These are phyloP conservation scores for Spatulosminthurus flaviceps DNA, from an alignment of 2,888 invertebrate species.

Conservation along the genomic window DNA sequence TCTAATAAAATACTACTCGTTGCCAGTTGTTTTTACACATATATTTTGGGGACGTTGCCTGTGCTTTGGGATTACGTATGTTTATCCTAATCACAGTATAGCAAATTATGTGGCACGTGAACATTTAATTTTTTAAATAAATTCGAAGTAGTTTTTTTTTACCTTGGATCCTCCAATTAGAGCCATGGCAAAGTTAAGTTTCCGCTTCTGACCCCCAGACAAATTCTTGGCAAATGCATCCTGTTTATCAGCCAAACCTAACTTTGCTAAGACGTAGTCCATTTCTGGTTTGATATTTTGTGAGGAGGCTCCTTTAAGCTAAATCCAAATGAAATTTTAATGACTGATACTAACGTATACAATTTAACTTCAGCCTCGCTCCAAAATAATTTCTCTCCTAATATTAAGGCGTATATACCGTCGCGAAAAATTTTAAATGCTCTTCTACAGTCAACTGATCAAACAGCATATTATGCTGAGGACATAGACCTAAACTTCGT, in stretches of 20 bases:
- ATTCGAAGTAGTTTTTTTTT: no score
- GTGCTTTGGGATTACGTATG: no score
- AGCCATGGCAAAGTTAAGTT: constrained; percentile 81
- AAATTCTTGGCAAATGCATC: constrained; percentile 72
- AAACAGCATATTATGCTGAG: constrained; percentile 88
- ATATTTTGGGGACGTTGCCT: no score
- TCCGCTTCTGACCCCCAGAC: constrained; percentile 92
- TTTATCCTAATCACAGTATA: no score
- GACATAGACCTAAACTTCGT: constrained; percentile 84
- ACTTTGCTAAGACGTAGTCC: constrained; percentile 70
- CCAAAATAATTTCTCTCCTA: no score
- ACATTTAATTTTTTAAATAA: no score
- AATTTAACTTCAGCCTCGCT: no score
- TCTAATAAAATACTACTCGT: no score
- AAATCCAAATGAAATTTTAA: background rate
- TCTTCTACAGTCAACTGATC: constrained; percentile 83
- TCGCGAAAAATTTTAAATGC: constrained; percentile 83
- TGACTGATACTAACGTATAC: no score
- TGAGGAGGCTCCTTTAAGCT: constrained; percentile 73
- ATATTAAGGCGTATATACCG: constrained; percentile 67
- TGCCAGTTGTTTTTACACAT: no score
- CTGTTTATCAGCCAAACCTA: constrained; percentile 74
- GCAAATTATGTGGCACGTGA: no score
- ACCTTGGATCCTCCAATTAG: constrained; percentile 77
- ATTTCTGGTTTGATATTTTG: constrained; percentile 67